phyloP scores from a whole-genome alignment of 1,140 invertebrate species.

The Drosophila trapezifrons region DNA sequence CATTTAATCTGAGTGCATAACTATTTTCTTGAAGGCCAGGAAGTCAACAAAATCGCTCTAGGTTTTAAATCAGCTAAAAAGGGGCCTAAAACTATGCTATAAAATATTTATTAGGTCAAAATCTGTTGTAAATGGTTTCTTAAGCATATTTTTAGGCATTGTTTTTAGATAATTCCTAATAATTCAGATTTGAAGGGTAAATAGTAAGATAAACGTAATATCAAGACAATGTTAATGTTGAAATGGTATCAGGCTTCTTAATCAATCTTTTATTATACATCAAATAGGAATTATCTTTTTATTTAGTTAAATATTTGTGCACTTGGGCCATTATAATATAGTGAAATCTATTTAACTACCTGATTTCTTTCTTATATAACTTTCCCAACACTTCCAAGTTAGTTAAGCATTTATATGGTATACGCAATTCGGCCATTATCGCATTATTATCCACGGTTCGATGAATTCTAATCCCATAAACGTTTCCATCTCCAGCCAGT shows the following conservation, averaged over 20 bases:
- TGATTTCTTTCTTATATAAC: neutral
- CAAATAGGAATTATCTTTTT: neutral
- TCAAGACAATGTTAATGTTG: too few relatives aligned
- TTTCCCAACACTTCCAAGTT: neutral
- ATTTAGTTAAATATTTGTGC: neutral
- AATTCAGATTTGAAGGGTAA: too few relatives aligned
- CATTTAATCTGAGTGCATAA: neutral
- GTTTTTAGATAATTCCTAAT: too few relatives aligned
- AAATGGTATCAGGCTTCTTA: too few relatives aligned
- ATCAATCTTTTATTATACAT: too few relatives aligned
- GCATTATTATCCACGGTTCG: slow-evolving; percentile 10
- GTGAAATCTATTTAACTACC: neutral
- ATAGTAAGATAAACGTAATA: too few relatives aligned
- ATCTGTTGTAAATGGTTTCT: too few relatives aligned
- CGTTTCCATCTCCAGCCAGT: slow-evolving; percentile 12
- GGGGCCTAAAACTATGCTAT: neutral
- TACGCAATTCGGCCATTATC: slow-evolving; percentile 6
- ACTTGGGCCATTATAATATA: too few relatives aligned
- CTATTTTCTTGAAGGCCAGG: neutral
- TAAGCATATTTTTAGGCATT: neutral
- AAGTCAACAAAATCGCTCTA: neutral
- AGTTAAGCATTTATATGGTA: slow-evolving; percentile 2
- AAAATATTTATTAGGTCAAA: neutral
- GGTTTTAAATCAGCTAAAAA: neutral
- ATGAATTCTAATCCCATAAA: neutral